Conservation (phyloP, 1,140 invertebrate species). For the Octopus bimaculoides region DNA sequence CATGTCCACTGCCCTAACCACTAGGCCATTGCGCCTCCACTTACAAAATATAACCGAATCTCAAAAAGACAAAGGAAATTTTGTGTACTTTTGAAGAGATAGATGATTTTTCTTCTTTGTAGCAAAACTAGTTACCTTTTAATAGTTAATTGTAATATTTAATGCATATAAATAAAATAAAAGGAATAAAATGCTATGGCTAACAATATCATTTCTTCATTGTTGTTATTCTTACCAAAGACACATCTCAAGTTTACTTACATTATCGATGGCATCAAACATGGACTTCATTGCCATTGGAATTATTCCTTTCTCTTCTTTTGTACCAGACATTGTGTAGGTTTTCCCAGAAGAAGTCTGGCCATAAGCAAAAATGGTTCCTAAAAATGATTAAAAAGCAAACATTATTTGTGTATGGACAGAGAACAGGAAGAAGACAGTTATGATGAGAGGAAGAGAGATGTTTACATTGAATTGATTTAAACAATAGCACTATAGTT, state of each 20-base stretch:
- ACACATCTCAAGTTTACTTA: constrained; percentile 21
- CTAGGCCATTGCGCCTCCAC: too few relatives aligned
- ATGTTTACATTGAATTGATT: not conserved
- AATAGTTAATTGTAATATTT: too few relatives aligned
- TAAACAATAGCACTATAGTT: not conserved
- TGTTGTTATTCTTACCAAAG: not conserved
- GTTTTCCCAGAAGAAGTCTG: constrained; percentile 99
- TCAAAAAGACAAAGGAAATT: too few relatives aligned
- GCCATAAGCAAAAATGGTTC: constrained; percentile 99
- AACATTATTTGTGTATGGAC: not conserved
- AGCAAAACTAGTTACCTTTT: too few relatives aligned
- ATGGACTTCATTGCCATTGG: constrained; percentile 97
- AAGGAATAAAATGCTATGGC: not conserved
- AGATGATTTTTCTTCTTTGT: too few relatives aligned
- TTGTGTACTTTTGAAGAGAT: too few relatives aligned
- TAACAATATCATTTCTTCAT: not conserved
- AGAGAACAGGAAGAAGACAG: not conserved
- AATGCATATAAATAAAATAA: not conserved
- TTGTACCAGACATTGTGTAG: constrained; percentile 96
- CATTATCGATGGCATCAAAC: constrained; percentile 92
- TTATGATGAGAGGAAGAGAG: not conserved
- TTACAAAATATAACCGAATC: too few relatives aligned
- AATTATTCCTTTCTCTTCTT: constrained; percentile 92
- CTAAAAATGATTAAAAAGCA: constrained; percentile 51
- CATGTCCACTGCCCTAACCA: too few relatives aligned